Evolutionary conservation across 2,888 invertebrate species (phyloP).

Genomic region (Calameuta idolon): DNA sequence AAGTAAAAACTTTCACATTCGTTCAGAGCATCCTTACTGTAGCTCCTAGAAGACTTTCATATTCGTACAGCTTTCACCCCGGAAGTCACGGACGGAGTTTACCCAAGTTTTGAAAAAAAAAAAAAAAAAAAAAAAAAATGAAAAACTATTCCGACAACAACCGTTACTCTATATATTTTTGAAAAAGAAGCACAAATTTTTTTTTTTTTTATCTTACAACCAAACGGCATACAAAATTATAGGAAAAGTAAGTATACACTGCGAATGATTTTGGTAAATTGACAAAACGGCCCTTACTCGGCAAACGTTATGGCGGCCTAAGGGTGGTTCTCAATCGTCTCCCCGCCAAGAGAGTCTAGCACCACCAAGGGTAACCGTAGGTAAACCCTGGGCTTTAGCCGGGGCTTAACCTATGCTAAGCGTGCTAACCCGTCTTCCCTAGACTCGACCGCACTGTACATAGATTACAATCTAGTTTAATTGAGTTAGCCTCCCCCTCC

Average conservation of each 20-base stretch:
- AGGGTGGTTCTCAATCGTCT: background rate
- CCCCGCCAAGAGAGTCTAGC: background rate
- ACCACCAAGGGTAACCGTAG: constrained; percentile 55
- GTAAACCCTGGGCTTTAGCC: constrained; percentile 58
- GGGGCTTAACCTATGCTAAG: constrained; percentile 62
- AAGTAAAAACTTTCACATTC: background rate
- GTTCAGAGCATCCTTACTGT: background rate
- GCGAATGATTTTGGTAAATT: background rate
- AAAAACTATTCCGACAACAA: background rate
- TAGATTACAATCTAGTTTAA: constrained; percentile 63
- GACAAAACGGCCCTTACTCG: background rate
- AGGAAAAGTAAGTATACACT: too few species aligned
- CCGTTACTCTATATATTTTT: background rate
- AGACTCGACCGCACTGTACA: constrained; percentile 45
- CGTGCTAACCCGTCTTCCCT: constrained; percentile 55
- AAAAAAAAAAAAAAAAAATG: background rate
- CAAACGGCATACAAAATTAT: too few species aligned
- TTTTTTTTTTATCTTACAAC: too few species aligned
- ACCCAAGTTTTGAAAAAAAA: background rate
- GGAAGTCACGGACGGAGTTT: background rate
- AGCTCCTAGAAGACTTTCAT: background rate
- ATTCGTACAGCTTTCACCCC: background rate
- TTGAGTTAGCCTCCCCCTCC: constrained; percentile 44
- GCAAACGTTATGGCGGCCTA: background rate
- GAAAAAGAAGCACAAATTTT: too few species aligned